Percentiles rank a stretch among this genome's conserved stretches.
These are phyloP conservation scores for Karalla daura DNA, from an alignment of 2,797 vertebrate genomes.

Conservation along the genomic window DNA sequence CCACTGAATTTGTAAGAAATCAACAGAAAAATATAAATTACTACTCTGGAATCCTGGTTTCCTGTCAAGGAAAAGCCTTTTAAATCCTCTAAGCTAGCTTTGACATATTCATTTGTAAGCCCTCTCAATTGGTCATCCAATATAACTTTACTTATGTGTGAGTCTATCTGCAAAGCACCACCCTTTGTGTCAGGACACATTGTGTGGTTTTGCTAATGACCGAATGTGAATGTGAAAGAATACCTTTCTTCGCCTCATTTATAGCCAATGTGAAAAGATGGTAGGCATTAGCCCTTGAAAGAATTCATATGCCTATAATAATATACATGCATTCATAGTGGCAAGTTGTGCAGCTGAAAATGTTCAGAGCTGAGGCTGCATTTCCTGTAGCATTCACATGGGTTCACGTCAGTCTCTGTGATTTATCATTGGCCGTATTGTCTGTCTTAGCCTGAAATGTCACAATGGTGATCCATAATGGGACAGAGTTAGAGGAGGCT, in stretches of 20 bases:
- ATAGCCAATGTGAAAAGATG: not conserved
- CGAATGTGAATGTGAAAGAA: too few relatives aligned
- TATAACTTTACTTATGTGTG: too few relatives aligned
- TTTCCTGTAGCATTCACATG: too few relatives aligned
- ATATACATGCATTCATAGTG: too few relatives aligned
- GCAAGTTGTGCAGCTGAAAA: not conserved
- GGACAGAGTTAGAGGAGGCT: not conserved
- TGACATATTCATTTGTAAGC: not conserved
- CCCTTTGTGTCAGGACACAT: too few relatives aligned
- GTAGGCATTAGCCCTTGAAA: too few relatives aligned
- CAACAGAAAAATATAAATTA: not conserved
- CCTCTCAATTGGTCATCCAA: not conserved
- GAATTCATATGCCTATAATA: not conserved
- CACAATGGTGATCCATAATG: not conserved
- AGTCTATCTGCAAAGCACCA: too few relatives aligned
- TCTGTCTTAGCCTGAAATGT: not conserved
- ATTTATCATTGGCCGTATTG: not conserved
- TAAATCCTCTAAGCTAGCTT: not conserved
- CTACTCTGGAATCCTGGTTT: not conserved
- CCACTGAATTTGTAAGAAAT: too few relatives aligned
- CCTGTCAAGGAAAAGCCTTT: not conserved
- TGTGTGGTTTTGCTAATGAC: too few relatives aligned
- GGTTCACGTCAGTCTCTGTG: not conserved
- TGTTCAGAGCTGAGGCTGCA: not conserved
- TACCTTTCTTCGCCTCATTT: not conserved